Conservation (phyloP, 2,888 invertebrate species). For the Latheticus oryzae region DNA sequence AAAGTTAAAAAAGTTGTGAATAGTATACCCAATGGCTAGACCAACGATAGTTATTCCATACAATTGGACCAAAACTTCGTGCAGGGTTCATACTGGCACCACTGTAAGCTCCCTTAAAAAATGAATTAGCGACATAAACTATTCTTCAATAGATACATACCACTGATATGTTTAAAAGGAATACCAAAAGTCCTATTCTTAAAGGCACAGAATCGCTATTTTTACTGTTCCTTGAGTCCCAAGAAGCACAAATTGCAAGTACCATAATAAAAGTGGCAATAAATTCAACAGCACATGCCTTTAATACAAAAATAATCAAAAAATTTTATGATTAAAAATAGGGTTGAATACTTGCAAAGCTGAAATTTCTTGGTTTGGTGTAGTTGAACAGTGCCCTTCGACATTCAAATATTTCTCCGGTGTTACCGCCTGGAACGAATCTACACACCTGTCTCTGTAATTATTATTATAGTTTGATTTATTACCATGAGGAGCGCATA, state of each 20-base stretch:
- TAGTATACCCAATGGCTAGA: slow-evolving; percentile 73
- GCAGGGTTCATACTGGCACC: slow-evolving; percentile 80
- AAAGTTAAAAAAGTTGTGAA: slow-evolving; percentile 2
- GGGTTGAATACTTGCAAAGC: slow-evolving; percentile 49
- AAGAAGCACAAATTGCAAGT: slow-evolving; percentile 75
- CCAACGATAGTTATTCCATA: slow-evolving; percentile 74
- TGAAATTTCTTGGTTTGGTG: slow-evolving; percentile 51
- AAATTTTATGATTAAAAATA: slow-evolving; percentile 7
- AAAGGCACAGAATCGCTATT: slow-evolving; percentile 74
- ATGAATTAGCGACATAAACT: slow-evolving; percentile 10
- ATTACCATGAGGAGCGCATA: slow-evolving; percentile 73
- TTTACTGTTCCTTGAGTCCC: slow-evolving; percentile 75
- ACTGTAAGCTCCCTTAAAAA: slow-evolving; percentile 68
- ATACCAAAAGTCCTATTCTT: slow-evolving; percentile 76
- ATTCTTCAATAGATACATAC: no score
- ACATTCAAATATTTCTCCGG: slow-evolving; percentile 42
- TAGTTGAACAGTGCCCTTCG: slow-evolving; percentile 53
- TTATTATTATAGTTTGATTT: slow-evolving; percentile 39
- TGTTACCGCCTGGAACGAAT: slow-evolving; percentile 51
- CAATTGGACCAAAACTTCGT: slow-evolving; percentile 76
- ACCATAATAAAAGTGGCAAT: slow-evolving; percentile 73
- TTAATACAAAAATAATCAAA: slow-evolving; percentile 20
- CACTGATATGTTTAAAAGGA: slow-evolving; percentile 73
- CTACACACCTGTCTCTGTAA: slow-evolving; percentile 27
- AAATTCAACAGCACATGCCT: slow-evolving; percentile 74